These are phyloP conservation scores for Sinonovacula constricta DNA, from an alignment of 1,140 invertebrate species.

Conservation along the genomic window DNA sequence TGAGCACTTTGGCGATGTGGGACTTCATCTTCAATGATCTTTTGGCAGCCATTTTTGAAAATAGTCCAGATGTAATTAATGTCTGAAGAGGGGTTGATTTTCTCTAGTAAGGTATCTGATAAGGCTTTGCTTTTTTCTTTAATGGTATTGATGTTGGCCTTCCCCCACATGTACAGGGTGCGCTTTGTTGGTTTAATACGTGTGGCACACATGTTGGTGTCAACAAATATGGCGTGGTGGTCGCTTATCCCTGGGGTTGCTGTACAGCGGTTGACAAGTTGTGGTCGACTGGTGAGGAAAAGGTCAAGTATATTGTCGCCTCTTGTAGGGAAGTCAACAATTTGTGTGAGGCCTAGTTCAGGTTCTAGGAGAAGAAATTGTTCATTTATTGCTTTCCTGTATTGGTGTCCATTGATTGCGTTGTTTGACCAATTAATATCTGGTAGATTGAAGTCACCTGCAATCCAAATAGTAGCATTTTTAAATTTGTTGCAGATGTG, in stretches of 20 bases:
- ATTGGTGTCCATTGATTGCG: background rate
- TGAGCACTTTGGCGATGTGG: background rate
- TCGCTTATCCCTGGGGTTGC: conserved; percentile 14
- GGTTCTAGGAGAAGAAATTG: background rate
- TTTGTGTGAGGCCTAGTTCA: conserved; percentile 2
- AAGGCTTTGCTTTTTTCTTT: background rate
- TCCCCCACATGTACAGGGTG: background rate
- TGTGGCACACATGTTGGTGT: background rate
- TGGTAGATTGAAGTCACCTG: conserved; percentile 32
- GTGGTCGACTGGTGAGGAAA: background rate
- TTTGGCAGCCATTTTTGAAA: background rate
- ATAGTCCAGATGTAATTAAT: background rate
- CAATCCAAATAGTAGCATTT: background rate
- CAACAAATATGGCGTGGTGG: background rate
- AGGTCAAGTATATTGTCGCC: background rate
- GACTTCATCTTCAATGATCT: background rate
- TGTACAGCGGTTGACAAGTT: background rate
- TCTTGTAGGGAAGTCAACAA: conserved; percentile 6
- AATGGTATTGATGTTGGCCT: background rate
- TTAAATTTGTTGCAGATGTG: background rate
- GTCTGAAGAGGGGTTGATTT: background rate
- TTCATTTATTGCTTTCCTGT: background rate
- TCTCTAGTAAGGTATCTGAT: background rate
- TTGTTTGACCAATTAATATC: conserved; percentile 17
- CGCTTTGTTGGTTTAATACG: background rate